These are phyloP conservation scores for Dipodomys stephensi DNA, from an alignment of 2,113 vertebrate species.

Conservation along the genomic window DNA sequence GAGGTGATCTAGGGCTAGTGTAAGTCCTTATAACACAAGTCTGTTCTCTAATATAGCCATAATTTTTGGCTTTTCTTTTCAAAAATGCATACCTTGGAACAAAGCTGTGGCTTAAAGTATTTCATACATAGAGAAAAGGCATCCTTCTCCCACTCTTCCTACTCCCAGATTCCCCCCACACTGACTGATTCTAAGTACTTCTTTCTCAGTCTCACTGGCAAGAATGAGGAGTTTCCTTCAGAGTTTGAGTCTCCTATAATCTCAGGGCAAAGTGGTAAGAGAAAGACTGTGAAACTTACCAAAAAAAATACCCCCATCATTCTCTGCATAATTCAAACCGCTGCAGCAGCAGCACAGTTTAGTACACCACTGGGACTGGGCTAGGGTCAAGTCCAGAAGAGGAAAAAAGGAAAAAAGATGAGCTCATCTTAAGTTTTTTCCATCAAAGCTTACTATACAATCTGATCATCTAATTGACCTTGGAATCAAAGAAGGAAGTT, in stretches of 20 bases:
- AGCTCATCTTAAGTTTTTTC: background rate
- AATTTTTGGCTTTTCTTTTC: background rate
- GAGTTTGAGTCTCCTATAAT: background rate
- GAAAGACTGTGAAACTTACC: background rate
- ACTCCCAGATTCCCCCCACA: background rate
- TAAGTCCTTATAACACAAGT: background rate
- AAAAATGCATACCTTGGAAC: background rate
- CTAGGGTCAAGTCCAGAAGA: background rate
- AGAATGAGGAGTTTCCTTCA: background rate
- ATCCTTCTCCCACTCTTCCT: background rate
- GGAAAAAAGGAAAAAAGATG: background rate
- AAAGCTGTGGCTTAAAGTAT: background rate
- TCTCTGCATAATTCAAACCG: background rate
- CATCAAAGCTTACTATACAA: background rate
- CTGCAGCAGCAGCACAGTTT: background rate
- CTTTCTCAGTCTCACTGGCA: background rate
- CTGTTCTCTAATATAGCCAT: background rate
- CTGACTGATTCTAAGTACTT: background rate
- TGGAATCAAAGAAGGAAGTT: background rate
- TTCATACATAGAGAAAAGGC: background rate
- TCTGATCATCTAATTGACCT: background rate
- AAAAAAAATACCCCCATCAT: too few species aligned
- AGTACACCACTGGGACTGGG: background rate
- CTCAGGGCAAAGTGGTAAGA: background rate
- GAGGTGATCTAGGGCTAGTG: background rate